Percentiles rank a stretch among this genome's conserved stretches.
These are phyloP conservation scores for Rallus limicola DNA, from an alignment of 2,113 vertebrate genomes.

Conservation along the genomic window DNA sequence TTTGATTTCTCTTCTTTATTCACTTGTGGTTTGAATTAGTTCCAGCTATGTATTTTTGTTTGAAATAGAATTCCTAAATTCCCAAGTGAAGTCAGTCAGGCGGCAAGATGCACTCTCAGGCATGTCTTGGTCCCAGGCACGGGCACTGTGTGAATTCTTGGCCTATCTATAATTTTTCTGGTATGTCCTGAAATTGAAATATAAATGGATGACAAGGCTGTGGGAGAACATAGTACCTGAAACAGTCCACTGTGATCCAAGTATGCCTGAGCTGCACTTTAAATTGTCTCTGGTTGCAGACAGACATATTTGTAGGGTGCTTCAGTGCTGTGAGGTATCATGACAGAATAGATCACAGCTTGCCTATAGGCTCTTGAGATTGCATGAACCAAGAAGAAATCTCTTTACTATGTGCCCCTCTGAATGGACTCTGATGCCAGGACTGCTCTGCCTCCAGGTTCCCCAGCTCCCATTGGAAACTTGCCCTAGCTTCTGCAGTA, in stretches of 20 bases:
- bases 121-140: not conserved
- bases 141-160: not conserved
- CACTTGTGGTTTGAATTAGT: constrained; percentile 36
- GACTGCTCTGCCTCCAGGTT: not conserved
- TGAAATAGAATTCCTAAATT: constrained; percentile 41
- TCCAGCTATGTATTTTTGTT: constrained; percentile 39
- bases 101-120: not conserved
- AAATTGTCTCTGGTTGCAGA: not conserved
- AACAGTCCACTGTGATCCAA: not conserved
- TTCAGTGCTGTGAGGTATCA: not conserved
- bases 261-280: not conserved
- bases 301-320: not conserved
- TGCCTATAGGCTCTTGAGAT: not conserved
- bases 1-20: constrained; percentile 37
- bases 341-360: not conserved
- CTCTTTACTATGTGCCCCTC: not conserved
- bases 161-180: not conserved
- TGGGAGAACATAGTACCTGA: not conserved
- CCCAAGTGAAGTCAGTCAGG: constrained; percentile 17
- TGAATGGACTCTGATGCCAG: not conserved
- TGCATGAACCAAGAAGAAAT: not conserved
- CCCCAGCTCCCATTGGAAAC: not conserved
- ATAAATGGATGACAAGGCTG: not conserved
- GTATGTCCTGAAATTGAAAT: not conserved
- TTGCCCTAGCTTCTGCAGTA: not conserved